Percentiles rank a stretch among this genome's conserved stretches.
Evolutionary conservation across 2,888 invertebrate genomes (phyloP).

Genomic region (Nephrotoma appendiculata): DNA sequence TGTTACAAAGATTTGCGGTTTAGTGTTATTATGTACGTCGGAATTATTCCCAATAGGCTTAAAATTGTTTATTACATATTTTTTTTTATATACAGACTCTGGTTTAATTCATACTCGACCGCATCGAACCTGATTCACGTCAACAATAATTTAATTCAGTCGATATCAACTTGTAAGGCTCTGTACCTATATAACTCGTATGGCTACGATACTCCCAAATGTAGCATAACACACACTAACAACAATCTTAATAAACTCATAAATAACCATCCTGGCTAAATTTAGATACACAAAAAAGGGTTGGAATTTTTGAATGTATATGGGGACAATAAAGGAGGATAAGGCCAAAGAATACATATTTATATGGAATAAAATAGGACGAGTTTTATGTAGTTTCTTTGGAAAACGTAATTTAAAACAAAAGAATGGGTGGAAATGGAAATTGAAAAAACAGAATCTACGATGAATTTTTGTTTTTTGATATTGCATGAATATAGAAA

Average conservation of each 20-base stretch:
- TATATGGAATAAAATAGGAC: not conserved
- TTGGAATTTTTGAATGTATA: not conserved
- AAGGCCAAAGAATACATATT: not conserved
- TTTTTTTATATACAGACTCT: not conserved
- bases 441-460: not conserved
- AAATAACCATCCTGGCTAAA: not conserved
- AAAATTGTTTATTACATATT: not conserved
- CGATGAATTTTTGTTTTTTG: too few relatives aligned
- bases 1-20: not conserved
- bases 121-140: not conserved
- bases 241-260: not conserved
- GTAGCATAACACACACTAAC: not conserved
- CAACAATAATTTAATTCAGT: not conserved
- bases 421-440: not conserved
- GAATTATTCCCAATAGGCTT: not conserved
- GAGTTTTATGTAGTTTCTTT: not conserved
- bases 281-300: not conserved
- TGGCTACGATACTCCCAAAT: too few relatives aligned
- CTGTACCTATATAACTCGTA: not conserved
- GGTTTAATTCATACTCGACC: not conserved
- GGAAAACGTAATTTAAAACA: not conserved
- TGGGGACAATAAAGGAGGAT: not conserved
- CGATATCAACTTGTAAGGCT: not conserved
- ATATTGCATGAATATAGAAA: too few relatives aligned
- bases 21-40: not conserved